Conservation (phyloP, 30 jellyfish, hydroid and myxozoan species). For the Catostylus mosaicus region DNA sequence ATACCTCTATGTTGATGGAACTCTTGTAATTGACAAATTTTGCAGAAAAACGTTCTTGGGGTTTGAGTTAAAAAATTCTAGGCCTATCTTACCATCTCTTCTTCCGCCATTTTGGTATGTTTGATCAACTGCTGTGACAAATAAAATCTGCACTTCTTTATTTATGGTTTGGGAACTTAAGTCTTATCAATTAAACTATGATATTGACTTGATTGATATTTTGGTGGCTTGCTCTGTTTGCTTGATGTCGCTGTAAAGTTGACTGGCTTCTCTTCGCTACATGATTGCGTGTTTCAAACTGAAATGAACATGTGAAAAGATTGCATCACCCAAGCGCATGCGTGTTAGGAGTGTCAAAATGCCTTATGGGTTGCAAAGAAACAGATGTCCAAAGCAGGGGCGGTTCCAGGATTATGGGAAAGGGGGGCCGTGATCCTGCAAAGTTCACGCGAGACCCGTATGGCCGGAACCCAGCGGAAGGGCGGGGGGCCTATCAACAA, state of each 20-base stretch:
- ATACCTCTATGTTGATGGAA: too few species aligned
- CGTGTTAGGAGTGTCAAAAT: conserved; percentile 8
- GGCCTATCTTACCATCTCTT: conserved; percentile 29
- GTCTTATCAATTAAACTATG: too few species aligned
- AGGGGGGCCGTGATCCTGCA: neutral
- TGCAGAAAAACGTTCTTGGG: too few species aligned
- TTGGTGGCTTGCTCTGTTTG: too few species aligned
- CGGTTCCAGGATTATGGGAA: neutral
- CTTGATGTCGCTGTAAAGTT: too few species aligned
- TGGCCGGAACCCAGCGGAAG: neutral
- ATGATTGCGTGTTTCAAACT: neutral
- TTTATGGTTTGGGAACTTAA: neutral
- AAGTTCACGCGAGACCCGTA: neutral
- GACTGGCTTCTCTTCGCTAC: neutral
- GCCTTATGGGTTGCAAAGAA: too few species aligned
- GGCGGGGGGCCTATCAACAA: neutral
- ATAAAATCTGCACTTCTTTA: neutral
- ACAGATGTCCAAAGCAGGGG: too few species aligned
- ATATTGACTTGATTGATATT: neutral
- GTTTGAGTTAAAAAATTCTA: too few species aligned
- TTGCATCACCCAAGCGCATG: conserved; percentile 63
- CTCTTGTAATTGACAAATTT: too few species aligned
- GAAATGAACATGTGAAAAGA: conserved; percentile 39
- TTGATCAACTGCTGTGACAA: neutral
- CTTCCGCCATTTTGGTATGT: conserved; percentile 22